Evolutionary conservation across 2,113 vertebrate genomes (phyloP), one percentile per base, ranked within the genome.

Genomic region (Conger conger): DNA sequence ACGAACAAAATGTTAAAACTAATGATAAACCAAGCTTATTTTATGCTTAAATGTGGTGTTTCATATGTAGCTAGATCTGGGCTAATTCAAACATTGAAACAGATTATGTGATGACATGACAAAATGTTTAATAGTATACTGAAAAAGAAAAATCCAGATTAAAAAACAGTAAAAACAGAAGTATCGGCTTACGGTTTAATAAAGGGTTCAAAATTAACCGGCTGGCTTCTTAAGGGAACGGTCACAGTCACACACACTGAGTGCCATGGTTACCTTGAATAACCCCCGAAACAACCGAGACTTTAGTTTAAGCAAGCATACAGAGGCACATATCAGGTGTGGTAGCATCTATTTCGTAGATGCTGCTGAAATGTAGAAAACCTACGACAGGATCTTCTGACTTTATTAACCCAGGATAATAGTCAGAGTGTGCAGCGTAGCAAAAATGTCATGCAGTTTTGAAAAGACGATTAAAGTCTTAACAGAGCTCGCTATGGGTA

Each of bases 251-350:
- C 68, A 36, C 40, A 78, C 18, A 27, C 50, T n/a, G 38, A 79
- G 20, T 38, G 33, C 76, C 45, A 53, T 79, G 79, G 45, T 86
- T 85, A 85, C 85, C 85, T 82, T 30, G 20, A 53, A 36, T 86
- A 84, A 88, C 83, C 88, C 63, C 27, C 23, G 82, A 81, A 86
- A 84, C 85, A 83, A 77, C 80, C 35, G 42, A 82, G 78, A 78
- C n/a, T 9, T 68, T 84, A 57, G 82, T 73, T 45, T 84, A n/a
- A 20, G 79, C 50, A n/a, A 15, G 79, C 37, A 79, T 37, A 50
- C 80, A 37, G 30, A 3, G 4, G 79, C 35, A 57, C 40, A 33
- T 68, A 79, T 84, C 54, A 83, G 79, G 78, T 76, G 82, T 50
- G 27, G 37, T 68, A n/a, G n/a, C n/a, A 40, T 23, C 68, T 23